A percentile compares a stretch with the other conserved stretches of the same genome.
phyloP scores from a whole-genome alignment of 2,888 invertebrate genomes.

The Iphiclides podalirius region DNA sequence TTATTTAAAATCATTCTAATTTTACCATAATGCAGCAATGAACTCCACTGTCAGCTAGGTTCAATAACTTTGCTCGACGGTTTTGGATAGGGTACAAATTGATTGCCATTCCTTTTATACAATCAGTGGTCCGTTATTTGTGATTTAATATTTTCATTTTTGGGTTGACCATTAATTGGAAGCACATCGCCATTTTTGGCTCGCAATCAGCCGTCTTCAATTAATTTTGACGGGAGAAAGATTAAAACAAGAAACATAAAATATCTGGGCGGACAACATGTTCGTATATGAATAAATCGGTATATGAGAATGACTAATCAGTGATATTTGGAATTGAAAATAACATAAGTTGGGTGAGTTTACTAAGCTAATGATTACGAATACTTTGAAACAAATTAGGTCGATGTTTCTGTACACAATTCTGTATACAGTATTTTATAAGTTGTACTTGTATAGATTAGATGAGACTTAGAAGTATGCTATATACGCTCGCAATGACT shows the following conservation, averaged over 20 bases:
- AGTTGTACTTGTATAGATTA: too few relatives aligned
- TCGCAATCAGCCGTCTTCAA: constrained; percentile 5
- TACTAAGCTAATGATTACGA: too few relatives aligned
- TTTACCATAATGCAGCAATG: too few relatives aligned
- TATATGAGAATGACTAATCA: neutral
- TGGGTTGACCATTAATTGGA: neutral
- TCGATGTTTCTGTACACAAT: too few relatives aligned
- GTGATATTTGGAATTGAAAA: neutral
- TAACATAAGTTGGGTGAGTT: too few relatives aligned
- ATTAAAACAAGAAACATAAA: neutral
- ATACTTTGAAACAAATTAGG: too few relatives aligned
- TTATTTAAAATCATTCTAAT: too few relatives aligned
- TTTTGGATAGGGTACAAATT: neutral
- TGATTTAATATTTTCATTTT: constrained; percentile 7
- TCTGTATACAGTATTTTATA: too few relatives aligned
- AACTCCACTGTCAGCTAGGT: too few relatives aligned
- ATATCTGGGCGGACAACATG: constrained; percentile 3
- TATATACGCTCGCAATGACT: too few relatives aligned
- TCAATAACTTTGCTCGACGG: constrained; percentile 3
- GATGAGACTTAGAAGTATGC: too few relatives aligned
- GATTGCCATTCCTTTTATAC: constrained; percentile 4
- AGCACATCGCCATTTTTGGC: constrained; percentile 11
- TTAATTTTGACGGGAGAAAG: constrained; percentile 11
- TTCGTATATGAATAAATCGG: neutral
- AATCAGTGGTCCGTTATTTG: constrained; percentile 5